Evolutionary conservation across 2,797 vertebrate species (phyloP).

Genomic region (Gymnoscopelus microlampas): DNA sequence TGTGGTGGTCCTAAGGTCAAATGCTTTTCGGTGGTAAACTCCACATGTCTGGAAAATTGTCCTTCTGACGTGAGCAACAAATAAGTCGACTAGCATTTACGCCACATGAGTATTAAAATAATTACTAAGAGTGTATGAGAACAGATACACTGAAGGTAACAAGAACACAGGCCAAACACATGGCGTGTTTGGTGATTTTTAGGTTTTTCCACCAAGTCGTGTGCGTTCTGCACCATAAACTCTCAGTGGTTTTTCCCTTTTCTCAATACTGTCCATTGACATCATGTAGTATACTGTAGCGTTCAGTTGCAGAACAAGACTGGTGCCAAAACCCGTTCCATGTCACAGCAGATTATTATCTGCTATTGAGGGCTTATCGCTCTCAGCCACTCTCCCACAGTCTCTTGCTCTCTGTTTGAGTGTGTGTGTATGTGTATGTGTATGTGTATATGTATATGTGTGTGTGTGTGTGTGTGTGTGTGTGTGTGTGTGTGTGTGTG

Average conservation of each 20-base stretch:
- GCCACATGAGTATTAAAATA: background rate
- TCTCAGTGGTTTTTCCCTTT: slow-evolving; percentile 9
- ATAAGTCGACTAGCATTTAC: too few relatives aligned
- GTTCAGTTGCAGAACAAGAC: slow-evolving; percentile 11
- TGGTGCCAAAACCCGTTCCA: slow-evolving; percentile 25
- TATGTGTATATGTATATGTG: background rate
- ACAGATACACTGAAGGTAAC: background rate
- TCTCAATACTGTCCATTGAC: slow-evolving; percentile 36
- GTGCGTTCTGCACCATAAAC: slow-evolving; percentile 26
- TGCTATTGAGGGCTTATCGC: slow-evolving; percentile 46
- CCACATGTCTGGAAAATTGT: too few relatives aligned
- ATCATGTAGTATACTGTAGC: slow-evolving; percentile 5
- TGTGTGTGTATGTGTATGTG: background rate
- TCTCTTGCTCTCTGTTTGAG: slow-evolving; percentile 19
- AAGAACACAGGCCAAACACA: background rate
- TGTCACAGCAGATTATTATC: slow-evolving; percentile 38
- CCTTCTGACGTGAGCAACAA: too few relatives aligned
- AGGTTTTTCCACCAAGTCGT: slow-evolving; percentile 26
- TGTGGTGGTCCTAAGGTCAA: too few relatives aligned
- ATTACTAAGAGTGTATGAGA: background rate
- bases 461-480: background rate
- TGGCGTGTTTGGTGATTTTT: too few relatives aligned
- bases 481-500: slow-evolving; percentile 22
- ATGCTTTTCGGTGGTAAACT: too few relatives aligned
- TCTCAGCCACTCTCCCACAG: slow-evolving; percentile 55